Evolutionary conservation across 1,140 invertebrate species (phyloP).

Genomic region (Plectus sambesii): DNA sequence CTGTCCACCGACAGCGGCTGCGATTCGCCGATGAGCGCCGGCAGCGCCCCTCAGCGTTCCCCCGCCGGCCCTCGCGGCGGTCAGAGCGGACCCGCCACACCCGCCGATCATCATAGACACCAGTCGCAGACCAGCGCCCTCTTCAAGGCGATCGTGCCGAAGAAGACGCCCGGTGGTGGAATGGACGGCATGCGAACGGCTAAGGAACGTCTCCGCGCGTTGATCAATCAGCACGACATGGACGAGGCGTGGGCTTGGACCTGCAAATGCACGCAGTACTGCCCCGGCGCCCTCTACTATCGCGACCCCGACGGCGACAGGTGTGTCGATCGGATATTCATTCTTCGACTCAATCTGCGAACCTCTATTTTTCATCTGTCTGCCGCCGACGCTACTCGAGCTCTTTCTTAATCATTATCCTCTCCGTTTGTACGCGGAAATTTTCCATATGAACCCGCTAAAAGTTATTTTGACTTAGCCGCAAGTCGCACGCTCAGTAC

Average conservation of each 20-base stretch:
- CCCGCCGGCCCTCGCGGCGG: constrained; percentile 23
- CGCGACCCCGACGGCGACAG: constrained; percentile 39
- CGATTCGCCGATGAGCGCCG: constrained; percentile 25
- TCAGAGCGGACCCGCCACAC: constrained; percentile 14
- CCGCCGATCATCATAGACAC: constrained; percentile 9
- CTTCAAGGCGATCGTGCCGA: constrained; percentile 5
- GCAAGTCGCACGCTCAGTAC: neutral
- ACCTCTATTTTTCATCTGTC: neutral
- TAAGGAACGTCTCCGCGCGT: constrained; percentile 30
- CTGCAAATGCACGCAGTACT: constrained; percentile 37
- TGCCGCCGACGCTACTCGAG: neutral
- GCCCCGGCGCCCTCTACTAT: constrained; percentile 32
- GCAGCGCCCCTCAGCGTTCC: constrained; percentile 19
- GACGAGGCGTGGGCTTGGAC: constrained; percentile 44
- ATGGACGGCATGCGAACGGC: too few species aligned
- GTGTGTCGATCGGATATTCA: neutral
- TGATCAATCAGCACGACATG: constrained; percentile 39
- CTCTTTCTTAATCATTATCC: neutral
- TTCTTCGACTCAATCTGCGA: neutral
- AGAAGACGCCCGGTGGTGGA: constrained; percentile 6
- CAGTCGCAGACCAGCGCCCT: neutral
- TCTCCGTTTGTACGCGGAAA: neutral
- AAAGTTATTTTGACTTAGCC: neutral
- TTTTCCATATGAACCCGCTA: neutral
- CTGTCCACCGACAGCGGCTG: constrained; percentile 16